These are phyloP conservation scores for Gulo gulo DNA, from an alignment of 2,113 vertebrate genomes.

Conservation along the genomic window DNA sequence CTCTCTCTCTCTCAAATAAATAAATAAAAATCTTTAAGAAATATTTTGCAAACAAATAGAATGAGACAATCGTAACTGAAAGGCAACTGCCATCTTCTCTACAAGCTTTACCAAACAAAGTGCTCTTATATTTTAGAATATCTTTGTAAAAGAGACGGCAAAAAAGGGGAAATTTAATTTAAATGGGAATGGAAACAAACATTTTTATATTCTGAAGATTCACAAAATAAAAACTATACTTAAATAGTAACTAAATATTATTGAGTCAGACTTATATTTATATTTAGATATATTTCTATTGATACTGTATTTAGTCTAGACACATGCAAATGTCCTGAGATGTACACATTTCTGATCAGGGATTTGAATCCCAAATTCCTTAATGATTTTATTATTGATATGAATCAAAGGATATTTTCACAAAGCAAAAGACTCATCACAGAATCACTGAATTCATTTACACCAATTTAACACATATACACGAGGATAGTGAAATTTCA, in stretches of 20 bases:
- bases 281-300: not conserved
- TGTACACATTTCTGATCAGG: not conserved
- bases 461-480: not conserved
- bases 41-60: not conserved
- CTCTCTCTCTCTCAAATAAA: too few relatives aligned
- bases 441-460: not conserved
- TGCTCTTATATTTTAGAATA: not conserved
- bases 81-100: not conserved
- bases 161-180: not conserved
- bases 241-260: not conserved
- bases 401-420: not conserved
- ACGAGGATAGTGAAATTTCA: not conserved
- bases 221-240: not conserved
- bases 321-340: not conserved
- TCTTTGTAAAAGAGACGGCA: not conserved
- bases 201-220: conserved; percentile 4
- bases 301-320: not conserved
- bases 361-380: not conserved
- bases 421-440: not conserved
- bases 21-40: not conserved
- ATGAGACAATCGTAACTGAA: not conserved
- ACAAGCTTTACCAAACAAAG: not conserved
- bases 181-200: not conserved
- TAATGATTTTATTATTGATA: not conserved
- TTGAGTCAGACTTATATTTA: not conserved